Evolutionary conservation across 2,113 vertebrate species (phyloP).

Genomic region (Mesembrinibis cayennensis): DNA sequence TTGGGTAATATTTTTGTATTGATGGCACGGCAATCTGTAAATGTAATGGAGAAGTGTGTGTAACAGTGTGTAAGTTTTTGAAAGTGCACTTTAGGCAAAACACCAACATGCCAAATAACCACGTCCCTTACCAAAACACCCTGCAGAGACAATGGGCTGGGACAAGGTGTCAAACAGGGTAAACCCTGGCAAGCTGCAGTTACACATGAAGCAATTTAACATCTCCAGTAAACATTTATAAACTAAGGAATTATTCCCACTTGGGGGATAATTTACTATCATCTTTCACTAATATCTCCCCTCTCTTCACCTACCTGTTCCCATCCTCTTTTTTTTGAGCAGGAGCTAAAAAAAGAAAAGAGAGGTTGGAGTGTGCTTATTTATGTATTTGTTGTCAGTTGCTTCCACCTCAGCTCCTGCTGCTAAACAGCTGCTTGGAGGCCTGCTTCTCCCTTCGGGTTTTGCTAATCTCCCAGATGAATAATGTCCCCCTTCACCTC

Average conservation of each 20-base stretch:
- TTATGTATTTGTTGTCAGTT: background rate
- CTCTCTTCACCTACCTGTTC: background rate
- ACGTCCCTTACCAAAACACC: background rate
- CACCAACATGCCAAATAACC: background rate
- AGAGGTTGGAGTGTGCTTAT: background rate
- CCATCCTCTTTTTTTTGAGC: background rate
- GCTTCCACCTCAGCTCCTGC: slow-evolving; percentile 49
- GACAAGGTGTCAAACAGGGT: background rate
- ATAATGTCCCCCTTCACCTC: slow-evolving; percentile 67
- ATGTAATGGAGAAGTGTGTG: background rate
- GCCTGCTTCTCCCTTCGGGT: slow-evolving; percentile 53
- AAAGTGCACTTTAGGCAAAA: background rate
- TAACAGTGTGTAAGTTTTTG: background rate
- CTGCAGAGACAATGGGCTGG: background rate
- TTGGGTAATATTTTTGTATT: slow-evolving; percentile 26
- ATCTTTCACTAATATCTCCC: background rate
- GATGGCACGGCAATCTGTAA: background rate
- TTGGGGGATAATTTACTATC: background rate
- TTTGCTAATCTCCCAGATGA: slow-evolving; percentile 73
- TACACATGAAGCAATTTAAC: background rate
- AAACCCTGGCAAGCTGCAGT: background rate
- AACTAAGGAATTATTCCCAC: background rate
- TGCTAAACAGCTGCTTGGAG: slow-evolving; percentile 68
- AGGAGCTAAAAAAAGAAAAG: background rate
- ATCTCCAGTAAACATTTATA: background rate